A percentile compares a stretch with the other conserved stretches of the same genome.
Evolutionary conservation across 2,113 vertebrate species (phyloP).

Genomic region (Brienomyrus brachyistius): DNA sequence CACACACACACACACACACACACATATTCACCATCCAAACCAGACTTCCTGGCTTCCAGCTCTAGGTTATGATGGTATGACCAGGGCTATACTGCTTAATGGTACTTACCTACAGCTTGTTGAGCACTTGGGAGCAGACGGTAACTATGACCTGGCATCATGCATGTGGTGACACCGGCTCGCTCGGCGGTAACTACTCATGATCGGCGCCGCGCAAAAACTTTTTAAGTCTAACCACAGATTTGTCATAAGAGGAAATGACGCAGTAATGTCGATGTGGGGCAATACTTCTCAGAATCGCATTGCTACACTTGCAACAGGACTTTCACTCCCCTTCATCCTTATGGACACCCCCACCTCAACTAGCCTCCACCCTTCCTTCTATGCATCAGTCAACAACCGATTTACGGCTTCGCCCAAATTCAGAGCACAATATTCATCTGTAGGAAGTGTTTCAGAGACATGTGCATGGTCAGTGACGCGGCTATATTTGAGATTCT

Average conservation of each 20-base stretch:
- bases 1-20: neutral
- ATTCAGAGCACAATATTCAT: neutral
- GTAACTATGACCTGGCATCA: constrained; percentile 1
- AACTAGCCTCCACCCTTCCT: neutral
- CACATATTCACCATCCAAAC: neutral
- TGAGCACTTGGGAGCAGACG: neutral
- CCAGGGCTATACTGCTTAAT: neutral
- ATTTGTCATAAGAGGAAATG: constrained; percentile 16
- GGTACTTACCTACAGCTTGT: neutral
- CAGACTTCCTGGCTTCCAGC: neutral
- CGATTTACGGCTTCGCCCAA: too few species aligned
- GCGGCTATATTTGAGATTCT: neutral
- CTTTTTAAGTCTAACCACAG: constrained; percentile 8
- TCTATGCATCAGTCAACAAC: neutral
- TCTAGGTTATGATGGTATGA: neutral
- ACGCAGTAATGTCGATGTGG: neutral
- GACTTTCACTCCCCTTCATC: constrained; percentile 5
- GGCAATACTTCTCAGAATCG: constrained; percentile 1
- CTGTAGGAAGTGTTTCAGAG: neutral
- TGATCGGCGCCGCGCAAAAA: neutral
- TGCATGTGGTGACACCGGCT: constrained; percentile 3
- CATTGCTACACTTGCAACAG: neutral
- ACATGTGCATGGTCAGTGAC: neutral
- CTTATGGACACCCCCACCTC: neutral
- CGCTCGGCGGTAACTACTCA: neutral